phyloP scores from a whole-genome alignment of 2,888 invertebrate species.

The Dryomyza anilis region DNA sequence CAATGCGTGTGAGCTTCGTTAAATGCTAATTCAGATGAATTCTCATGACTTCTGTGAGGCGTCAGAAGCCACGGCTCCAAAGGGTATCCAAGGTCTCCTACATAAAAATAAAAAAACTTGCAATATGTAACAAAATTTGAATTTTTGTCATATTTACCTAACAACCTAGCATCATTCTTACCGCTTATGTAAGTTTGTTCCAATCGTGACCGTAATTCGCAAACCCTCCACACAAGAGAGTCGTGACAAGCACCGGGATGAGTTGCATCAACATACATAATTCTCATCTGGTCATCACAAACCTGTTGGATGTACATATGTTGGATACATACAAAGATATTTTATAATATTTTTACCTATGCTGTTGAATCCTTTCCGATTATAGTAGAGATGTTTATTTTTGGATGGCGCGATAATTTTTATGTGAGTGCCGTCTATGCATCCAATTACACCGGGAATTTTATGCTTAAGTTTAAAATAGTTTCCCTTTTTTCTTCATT shows the following conservation, averaged over 20 bases:
- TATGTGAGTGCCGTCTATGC: neutral
- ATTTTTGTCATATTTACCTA: neutral
- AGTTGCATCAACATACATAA: neutral
- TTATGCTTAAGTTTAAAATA: neutral
- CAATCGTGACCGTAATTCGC: neutral
- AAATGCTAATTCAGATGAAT: neutral
- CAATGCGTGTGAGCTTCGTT: neutral
- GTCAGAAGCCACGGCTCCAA: too few species aligned
- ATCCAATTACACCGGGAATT: neutral
- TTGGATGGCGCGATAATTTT: neutral
- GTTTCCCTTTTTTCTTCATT: too few species aligned
- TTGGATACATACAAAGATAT: neutral
- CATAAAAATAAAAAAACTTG: neutral
- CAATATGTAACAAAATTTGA: neutral
- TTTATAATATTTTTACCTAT: neutral
- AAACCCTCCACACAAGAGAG: neutral
- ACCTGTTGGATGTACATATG: neutral
- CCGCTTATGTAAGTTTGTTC: too few species aligned
- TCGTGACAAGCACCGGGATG: too few species aligned
- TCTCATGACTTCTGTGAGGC: neutral
- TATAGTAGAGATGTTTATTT: constrained; percentile 1
- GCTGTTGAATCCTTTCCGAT: neutral
- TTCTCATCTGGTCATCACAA: neutral
- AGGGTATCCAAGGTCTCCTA: neutral
- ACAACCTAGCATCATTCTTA: neutral